Evolutionary conservation across 1,140 invertebrate species (phyloP).

Genomic region (Temnothorax nylanderi): DNA sequence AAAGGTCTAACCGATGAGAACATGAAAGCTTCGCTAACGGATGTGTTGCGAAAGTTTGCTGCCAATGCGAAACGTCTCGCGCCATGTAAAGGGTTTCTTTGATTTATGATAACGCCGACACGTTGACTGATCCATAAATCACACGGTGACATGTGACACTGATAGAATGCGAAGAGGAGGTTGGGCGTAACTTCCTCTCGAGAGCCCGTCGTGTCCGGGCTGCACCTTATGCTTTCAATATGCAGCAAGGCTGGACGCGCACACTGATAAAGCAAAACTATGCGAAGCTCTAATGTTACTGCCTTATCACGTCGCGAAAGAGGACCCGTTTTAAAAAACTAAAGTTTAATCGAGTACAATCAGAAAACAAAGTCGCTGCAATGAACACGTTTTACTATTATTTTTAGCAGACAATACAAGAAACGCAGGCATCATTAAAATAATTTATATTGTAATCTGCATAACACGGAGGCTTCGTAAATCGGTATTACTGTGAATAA

Average conservation of each 20-base stretch:
- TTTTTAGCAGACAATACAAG: not conserved
- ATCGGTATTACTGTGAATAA: not conserved
- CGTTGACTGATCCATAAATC: conserved; percentile 48
- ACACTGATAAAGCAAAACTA: not conserved
- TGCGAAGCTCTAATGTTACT: not conserved
- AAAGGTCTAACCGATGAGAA: too few species aligned
- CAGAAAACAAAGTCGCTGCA: not conserved
- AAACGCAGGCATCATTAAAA: not conserved
- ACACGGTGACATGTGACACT: conserved; percentile 35
- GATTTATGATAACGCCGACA: conserved; percentile 44
- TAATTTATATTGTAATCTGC: not conserved
- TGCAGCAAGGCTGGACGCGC: not conserved
- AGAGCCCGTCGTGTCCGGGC: not conserved
- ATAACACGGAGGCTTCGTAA: not conserved
- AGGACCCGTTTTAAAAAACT: not conserved
- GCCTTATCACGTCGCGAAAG: not conserved
- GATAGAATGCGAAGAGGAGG: conserved; percentile 40
- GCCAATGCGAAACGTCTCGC: too few species aligned
- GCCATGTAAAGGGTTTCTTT: conserved; percentile 19
- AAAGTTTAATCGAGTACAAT: not conserved
- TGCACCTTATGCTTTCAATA: conserved; percentile 16
- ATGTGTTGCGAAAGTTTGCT: too few species aligned
- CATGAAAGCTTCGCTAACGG: too few species aligned
- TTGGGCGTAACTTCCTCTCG: conserved; percentile 26
- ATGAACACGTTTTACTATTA: not conserved